These are phyloP conservation scores for Neopipo cinnamomea DNA, from an alignment of 2,113 vertebrate genomes.

Conservation along the genomic window DNA sequence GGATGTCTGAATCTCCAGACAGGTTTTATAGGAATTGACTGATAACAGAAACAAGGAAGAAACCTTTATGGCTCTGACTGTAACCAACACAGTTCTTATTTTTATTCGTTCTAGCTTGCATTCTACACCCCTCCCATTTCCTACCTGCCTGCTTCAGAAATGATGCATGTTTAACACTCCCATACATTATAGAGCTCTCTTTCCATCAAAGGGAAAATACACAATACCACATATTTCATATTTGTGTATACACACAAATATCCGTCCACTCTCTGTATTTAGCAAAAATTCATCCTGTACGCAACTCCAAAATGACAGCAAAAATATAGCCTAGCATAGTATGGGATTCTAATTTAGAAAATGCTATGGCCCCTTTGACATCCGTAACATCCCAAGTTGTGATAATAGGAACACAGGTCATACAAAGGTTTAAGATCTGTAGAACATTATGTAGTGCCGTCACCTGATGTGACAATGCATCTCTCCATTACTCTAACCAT, in stretches of 20 bases:
- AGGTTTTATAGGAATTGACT: not conserved
- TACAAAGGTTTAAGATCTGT: not conserved
- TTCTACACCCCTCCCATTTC: not conserved
- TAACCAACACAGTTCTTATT: not conserved
- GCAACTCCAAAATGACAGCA: not conserved
- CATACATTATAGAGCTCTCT: not conserved
- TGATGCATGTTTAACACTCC: not conserved
- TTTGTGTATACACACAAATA: not conserved
- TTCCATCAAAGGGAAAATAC: not conserved
- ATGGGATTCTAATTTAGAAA: not conserved
- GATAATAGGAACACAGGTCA: not conserved
- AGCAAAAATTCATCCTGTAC: not conserved
- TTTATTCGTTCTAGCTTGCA: not conserved
- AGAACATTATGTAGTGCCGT: not conserved
- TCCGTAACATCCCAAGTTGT: accelerated
- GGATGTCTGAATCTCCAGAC: not conserved
- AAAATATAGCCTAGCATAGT: not conserved
- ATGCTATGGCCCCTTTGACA: not conserved
- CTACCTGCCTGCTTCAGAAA: not conserved
- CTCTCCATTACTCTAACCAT: not conserved
- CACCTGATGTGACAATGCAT: no score
- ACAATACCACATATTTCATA: not conserved
- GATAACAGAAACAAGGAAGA: not conserved
- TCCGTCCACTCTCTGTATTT: not conserved
- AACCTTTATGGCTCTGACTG: not conserved